These are phyloP conservation scores for Rhagophthalmus giganteus DNA, from an alignment of 2,888 invertebrate species.

Conservation along the genomic window DNA sequence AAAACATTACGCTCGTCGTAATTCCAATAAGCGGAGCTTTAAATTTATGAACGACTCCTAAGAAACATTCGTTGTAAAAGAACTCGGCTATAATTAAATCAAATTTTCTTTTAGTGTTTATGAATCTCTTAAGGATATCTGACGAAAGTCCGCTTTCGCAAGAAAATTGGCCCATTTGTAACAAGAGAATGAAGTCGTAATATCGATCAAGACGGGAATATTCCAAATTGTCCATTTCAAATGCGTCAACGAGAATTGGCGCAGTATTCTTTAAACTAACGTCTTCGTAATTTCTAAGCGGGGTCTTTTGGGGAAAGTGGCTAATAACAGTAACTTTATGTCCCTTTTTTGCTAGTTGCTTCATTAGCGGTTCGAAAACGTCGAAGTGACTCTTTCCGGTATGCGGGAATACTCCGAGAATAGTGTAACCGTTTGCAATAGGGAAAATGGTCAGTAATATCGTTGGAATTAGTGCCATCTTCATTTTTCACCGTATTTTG, in stretches of 20 bases:
- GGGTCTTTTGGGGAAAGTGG: conserved; percentile 57
- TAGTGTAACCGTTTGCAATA: conserved; percentile 52
- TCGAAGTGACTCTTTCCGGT: conserved; percentile 73
- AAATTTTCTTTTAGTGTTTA: conserved; percentile 45
- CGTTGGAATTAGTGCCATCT: background rate
- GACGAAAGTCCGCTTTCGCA: conserved; percentile 15
- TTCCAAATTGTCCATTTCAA: conserved; percentile 11
- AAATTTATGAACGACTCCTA: conserved; percentile 65
- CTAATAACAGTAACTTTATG: conserved; percentile 71
- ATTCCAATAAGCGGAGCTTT: conserved; percentile 61
- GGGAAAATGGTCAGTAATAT: background rate
- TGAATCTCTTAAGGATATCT: background rate
- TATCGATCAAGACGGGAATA: conserved; percentile 4
- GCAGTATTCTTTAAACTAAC: conserved; percentile 55
- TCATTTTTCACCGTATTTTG: conserved; percentile 5
- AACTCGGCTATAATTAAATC: conserved; percentile 69
- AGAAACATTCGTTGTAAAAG: conserved; percentile 70
- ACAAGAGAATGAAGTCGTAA: background rate
- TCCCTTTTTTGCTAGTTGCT: conserved; percentile 63
- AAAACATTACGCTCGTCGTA: conserved; percentile 56
- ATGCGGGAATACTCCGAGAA: conserved; percentile 70
- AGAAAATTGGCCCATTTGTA: conserved; percentile 10
- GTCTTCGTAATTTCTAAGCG: conserved; percentile 60
- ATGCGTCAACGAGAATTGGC: conserved; percentile 11
- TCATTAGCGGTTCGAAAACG: conserved; percentile 64